phyloP scores from a whole-genome alignment of 2,888 invertebrate species.

The Orthosia cruda region DNA sequence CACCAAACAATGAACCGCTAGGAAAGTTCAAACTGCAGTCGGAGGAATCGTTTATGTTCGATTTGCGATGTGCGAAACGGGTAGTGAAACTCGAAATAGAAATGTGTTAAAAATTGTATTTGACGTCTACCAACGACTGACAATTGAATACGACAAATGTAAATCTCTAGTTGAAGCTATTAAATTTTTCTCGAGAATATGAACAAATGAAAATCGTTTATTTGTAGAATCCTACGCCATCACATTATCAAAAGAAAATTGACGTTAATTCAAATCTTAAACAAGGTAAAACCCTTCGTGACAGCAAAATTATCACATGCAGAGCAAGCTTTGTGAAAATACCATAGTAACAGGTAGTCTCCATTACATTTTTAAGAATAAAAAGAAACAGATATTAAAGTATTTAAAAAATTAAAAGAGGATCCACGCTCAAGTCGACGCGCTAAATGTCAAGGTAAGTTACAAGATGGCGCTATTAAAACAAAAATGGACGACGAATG shows the following conservation, averaged over 20 bases:
- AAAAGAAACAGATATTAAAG: conserved; percentile 23
- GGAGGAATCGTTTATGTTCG: conserved; percentile 11
- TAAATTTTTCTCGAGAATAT: neutral
- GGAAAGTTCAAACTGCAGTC: conserved; percentile 61
- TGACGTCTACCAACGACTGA: conserved; percentile 5
- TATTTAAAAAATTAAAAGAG: conserved; percentile 75
- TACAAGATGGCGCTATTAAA: conserved; percentile 79
- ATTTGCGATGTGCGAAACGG: conserved; percentile 17
- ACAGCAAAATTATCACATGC: conserved; percentile 41
- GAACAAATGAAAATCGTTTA: neutral
- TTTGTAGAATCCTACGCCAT: neutral
- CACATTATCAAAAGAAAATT: conserved; percentile 21
- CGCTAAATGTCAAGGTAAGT: conserved; percentile 87
- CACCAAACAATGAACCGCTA: conserved; percentile 63
- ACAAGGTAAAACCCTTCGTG: conserved; percentile 25
- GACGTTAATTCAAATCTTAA: conserved; percentile 9
- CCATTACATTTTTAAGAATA: conserved; percentile 20
- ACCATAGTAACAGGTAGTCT: conserved; percentile 13
- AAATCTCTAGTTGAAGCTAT: neutral
- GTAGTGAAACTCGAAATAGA: conserved; percentile 47
- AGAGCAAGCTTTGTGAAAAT: conserved; percentile 25
- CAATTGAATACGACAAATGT: neutral
- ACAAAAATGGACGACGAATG: conserved; percentile 73
- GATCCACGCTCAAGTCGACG: conserved; percentile 76
- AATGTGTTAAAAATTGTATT: conserved; percentile 46